These are phyloP conservation scores for Crioceris asparagi DNA, from an alignment of 2,888 invertebrate species.

Conservation along the genomic window DNA sequence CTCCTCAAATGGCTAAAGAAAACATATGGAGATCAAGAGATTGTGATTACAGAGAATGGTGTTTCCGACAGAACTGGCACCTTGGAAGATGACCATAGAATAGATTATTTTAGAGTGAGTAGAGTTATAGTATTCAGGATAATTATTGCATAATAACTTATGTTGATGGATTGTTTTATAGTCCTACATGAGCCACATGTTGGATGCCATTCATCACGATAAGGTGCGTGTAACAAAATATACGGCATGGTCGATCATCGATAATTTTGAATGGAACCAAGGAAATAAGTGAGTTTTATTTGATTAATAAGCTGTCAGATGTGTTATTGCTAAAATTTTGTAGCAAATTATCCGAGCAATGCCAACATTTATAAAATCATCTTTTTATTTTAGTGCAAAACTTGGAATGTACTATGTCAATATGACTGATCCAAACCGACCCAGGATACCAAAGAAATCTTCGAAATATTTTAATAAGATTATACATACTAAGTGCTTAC, in stretches of 20 bases:
- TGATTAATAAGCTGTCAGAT: no score
- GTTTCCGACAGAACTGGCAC: slow-evolving; percentile 43
- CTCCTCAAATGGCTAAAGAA: slow-evolving; percentile 48
- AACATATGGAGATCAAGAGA: slow-evolving; percentile 46
- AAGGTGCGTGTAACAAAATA: slow-evolving; percentile 41
- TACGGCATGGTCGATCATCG: slow-evolving; percentile 51
- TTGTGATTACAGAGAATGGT: slow-evolving; percentile 52
- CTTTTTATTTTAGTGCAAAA: slow-evolving; percentile 41
- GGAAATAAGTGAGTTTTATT: slow-evolving; percentile 43
- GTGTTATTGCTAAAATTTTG: no score
- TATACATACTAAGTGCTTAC: slow-evolving; percentile 12
- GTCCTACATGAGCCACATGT: slow-evolving; percentile 27
- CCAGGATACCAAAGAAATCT: slow-evolving; percentile 35
- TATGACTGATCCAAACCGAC: slow-evolving; percentile 44
- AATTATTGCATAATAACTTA: neutral
- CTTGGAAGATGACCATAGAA: slow-evolving; percentile 43
- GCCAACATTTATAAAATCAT: no score
- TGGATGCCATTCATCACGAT: slow-evolving; percentile 24
- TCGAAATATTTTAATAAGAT: slow-evolving; percentile 14
- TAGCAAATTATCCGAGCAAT: no score
- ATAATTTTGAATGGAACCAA: slow-evolving; percentile 49
- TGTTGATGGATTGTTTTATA: slow-evolving; percentile 9
- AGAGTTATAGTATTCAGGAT: no score
- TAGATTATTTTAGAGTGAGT: slow-evolving; percentile 41
- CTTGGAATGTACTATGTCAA: slow-evolving; percentile 57